A percentile compares a stretch with the other conserved stretches of the same genome.
Evolutionary conservation across 2,888 invertebrate genomes (phyloP).

Genomic region (Papilio elwesi): DNA sequence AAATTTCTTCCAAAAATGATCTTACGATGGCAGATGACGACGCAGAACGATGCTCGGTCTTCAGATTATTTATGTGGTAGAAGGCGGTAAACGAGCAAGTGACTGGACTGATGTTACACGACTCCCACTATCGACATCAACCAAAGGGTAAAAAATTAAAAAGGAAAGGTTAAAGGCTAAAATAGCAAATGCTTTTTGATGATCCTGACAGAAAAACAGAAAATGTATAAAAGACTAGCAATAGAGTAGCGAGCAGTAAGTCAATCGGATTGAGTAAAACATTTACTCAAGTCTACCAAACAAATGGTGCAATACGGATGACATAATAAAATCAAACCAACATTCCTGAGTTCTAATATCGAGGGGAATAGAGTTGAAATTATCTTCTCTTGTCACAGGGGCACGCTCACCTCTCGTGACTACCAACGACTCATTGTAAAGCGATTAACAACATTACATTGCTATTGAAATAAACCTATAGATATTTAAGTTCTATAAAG

Average conservation of each 20-base stretch:
- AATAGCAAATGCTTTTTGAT: too few relatives aligned
- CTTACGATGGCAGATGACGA: too few relatives aligned
- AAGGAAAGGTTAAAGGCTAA: too few relatives aligned
- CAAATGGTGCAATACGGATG: conserved; percentile 10
- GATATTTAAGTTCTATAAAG: neutral
- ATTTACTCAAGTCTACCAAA: conserved; percentile 20
- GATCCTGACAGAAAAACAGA: neutral
- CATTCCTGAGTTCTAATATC: neutral
- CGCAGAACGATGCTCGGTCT: too few relatives aligned
- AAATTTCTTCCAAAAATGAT: too few relatives aligned
- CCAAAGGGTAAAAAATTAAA: too few relatives aligned
- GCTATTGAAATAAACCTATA: conserved; percentile 23
- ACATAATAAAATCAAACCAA: conserved; percentile 9
- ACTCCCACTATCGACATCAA: too few relatives aligned
- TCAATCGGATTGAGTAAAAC: conserved; percentile 13
- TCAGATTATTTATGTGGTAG: too few relatives aligned
- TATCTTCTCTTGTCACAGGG: neutral
- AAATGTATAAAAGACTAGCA: neutral
- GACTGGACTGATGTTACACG: too few relatives aligned
- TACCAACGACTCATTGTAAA: conserved; percentile 23
- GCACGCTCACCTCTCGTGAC: conserved; percentile 21
- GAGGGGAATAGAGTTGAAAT: conserved; percentile 18
- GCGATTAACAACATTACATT: conserved; percentile 25
- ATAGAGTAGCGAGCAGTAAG: neutral
- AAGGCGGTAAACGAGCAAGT: too few relatives aligned